Evolutionary conservation across 2,888 invertebrate genomes (phyloP).

Genomic region (Tenodera sinensis): DNA sequence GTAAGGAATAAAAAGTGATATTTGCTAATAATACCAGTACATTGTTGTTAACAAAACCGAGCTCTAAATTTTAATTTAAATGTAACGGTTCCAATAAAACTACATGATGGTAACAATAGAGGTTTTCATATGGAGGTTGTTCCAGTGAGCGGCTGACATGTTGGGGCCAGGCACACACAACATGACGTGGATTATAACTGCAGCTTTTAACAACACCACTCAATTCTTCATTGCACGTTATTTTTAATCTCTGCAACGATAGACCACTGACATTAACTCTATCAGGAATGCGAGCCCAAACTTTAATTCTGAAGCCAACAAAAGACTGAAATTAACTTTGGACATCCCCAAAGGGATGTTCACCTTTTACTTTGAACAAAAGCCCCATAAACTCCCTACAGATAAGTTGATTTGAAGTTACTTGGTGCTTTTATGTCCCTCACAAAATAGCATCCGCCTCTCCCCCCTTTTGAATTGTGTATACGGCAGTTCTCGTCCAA

Average conservation of each 20-base stretch:
- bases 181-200: not conserved
- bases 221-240: not conserved
- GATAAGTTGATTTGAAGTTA: not conserved
- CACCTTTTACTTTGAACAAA: not conserved
- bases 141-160: not conserved
- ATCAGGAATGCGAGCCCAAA: not conserved
- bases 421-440: not conserved
- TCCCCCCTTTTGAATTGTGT: not conserved
- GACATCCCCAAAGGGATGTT: not conserved
- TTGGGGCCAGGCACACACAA: not conserved
- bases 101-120: not conserved
- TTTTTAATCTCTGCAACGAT: not conserved
- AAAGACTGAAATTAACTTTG: not conserved
- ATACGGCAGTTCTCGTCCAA: not conserved
- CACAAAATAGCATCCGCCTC: not conserved
- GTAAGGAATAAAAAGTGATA: no score
- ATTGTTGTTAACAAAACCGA: no score
- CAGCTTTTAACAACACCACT: not conserved
- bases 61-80: no score
- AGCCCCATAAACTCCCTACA: not conserved
- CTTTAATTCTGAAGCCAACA: not conserved
- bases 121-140: not conserved
- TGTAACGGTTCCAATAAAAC: no score
- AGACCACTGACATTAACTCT: not conserved
- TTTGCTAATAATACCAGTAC: no score